Evolutionary conservation across 2,113 vertebrate genomes (phyloP), one percentile per base, ranked within the genome.

Genomic region (Onychostruthus taczanowskii): DNA sequence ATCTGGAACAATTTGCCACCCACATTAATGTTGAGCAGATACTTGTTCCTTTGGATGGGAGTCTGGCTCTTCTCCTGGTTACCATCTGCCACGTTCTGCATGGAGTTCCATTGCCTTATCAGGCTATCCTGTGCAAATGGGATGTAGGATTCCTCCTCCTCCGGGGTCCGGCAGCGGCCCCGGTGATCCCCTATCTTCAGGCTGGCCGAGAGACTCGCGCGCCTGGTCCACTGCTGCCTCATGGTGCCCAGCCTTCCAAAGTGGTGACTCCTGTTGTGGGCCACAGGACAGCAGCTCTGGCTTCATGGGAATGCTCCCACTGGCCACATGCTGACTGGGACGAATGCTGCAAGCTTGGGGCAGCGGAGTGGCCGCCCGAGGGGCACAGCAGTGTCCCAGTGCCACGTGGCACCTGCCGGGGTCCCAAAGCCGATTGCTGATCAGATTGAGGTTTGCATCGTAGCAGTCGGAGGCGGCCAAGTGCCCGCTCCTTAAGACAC

Each of bases 1-100:
- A 99, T 98, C 46, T 98, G 97, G 86, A 99, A 99, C 7, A 97
- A 67, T 47, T 96, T 98, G 22, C 99, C 99, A 5, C 99, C 99
- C 16, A 99, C 95, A 0, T 99, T 99, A 17, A 99, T 95, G 75
- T 98, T 98, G 59, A 99, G 98, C 26, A 98, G 88, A 50, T 93
- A 97, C n/a, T 96, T 97, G 83, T 95, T 97, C 55, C 97, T 94
- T 41, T 84, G 64, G 20, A 67, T 15, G 17, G 26, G 55, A 11
- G 77, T 11, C 37, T 83, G 76, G 13, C 31, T 80, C 30, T 63
- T 7, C 50, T 95, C 91, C 46, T 49, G 68, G 47, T 33, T 79
- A 59, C 63, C 2, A 1, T 67, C 62, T 1, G 89, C 95, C 35
- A 99, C 69, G 4, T 98, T 97, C 76, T 98, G 98, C 98, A 98